Base-by-base conservation (phyloP, 2,113 vertebrate species). In the Tautogolabrus adspersus region DNA sequence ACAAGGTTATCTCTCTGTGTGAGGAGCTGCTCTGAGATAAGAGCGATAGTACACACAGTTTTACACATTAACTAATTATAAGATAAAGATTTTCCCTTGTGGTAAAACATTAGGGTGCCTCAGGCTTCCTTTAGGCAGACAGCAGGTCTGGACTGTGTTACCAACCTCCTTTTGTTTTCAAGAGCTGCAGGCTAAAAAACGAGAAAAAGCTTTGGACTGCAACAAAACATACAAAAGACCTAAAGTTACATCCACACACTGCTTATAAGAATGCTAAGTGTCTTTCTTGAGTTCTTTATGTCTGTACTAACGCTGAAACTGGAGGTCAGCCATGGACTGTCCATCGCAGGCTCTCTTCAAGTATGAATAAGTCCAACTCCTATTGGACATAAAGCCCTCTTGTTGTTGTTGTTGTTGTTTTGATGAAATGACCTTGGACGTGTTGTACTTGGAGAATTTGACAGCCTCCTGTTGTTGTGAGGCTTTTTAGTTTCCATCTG, bases 71-170 rank as follows among this genome's bases (percentile, higher is more conserved):
- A 37, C 13, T 66, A 64, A 55, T 70, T 26, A 62, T 51, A 46
- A 70, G 60, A 58, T 66, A 23, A 64, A 57, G 64, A 34, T 51
- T 72, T 47, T 37, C 56, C 42, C 76, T 61, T 76, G 79, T 19
- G 16, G 66, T 58, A 16, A 81, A 60, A 42, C 18, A 51, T 30
- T 55, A 70, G 61, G 16, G 63, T 22, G 72, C 81, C 86, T 73
- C 51, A 2, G 62, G 82, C 79, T 56, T 68, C 60, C 77, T 87
- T 10, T 1, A 65, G 86, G 86, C 74, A 40, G 15, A 76, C 60
- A 81, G 81, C 72, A 62, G 63, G 68, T 66, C 56, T 47, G 73
- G 18, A 15, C 47, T n/a, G 6, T 62, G 68, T 51, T 64, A 11
- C 67, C 7, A 5, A 8, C 47, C 47, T 49, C 16, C 57, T 40